Conservation (phyloP, 1,140 invertebrate genomes). For the Chrysomallon squamiferum region DNA sequence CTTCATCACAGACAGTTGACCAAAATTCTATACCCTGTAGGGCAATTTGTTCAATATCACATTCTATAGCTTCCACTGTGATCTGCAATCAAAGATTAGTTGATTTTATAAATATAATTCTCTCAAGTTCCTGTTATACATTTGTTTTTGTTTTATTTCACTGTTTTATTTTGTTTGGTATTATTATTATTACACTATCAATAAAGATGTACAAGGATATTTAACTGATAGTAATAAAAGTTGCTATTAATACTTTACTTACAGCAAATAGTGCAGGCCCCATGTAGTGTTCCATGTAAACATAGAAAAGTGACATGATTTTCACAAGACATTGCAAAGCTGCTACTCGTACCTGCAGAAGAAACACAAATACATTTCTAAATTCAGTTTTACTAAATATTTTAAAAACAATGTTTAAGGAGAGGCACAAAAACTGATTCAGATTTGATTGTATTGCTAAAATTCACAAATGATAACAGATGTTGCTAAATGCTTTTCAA, state of each 20-base stretch:
- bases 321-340: conserved; percentile 98
- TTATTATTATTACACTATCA: too few species aligned
- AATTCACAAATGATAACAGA: too few species aligned
- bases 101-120: neutral
- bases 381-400: neutral
- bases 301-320: conserved; percentile 98
- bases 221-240: too few species aligned
- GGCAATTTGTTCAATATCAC: conserved; percentile 92
- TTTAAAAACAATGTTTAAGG: neutral
- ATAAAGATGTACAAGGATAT: too few species aligned
- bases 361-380: neutral
- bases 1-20: conserved; percentile 99
- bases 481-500: too few species aligned
- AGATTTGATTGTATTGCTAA: too few species aligned
- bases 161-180: too few species aligned
- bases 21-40: conserved; percentile 99
- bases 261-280: conserved; percentile 94
- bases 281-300: conserved; percentile 99
- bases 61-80: conserved; percentile 98
- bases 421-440: too few species aligned
- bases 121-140: too few species aligned
- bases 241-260: too few species aligned
- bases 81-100: conserved; percentile 70
- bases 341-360: conserved; percentile 75
- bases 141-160: too few species aligned